Evolutionary conservation across 2,113 vertebrate genomes (phyloP).

Genomic region (Pseudolaguvia tuberculata): DNA sequence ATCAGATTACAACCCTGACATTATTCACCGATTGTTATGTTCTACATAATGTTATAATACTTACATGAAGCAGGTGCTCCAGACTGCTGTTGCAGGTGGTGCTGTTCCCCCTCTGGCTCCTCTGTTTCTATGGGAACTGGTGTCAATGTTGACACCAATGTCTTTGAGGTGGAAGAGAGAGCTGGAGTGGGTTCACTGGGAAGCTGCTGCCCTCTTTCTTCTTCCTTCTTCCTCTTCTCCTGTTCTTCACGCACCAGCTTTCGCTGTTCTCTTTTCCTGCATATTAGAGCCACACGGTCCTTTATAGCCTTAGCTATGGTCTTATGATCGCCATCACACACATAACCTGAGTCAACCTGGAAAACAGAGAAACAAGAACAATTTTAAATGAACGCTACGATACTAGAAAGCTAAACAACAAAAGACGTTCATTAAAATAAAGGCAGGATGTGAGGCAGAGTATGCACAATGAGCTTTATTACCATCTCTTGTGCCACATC

Average conservation of each 20-base stretch:
- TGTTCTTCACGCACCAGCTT: slow-evolving; percentile 89
- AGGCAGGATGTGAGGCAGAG: background rate
- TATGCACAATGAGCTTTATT: slow-evolving; percentile 40
- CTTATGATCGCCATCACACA: slow-evolving; percentile 95
- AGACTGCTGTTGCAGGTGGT: slow-evolving; percentile 78
- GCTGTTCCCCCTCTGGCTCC: slow-evolving; percentile 83
- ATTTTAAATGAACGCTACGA: background rate
- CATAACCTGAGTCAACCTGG: slow-evolving; percentile 94
- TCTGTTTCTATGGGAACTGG: slow-evolving; percentile 79
- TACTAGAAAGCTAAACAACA: background rate
- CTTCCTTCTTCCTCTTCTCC: slow-evolving; percentile 84
- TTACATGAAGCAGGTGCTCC: slow-evolving; percentile 48
- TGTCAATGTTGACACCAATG: slow-evolving; percentile 54
- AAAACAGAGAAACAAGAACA: background rate
- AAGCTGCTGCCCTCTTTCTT: slow-evolving; percentile 50
- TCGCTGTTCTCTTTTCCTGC: slow-evolving; percentile 89
- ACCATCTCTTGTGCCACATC: slow-evolving; percentile 99
- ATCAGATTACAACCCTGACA: background rate
- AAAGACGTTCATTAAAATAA: background rate
- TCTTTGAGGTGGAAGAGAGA: slow-evolving; percentile 43
- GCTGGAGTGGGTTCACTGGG: slow-evolving; percentile 40
- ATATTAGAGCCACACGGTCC: slow-evolving; percentile 92
- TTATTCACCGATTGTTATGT: background rate
- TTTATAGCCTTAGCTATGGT: slow-evolving; percentile 98
- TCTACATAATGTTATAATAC: background rate